Conservation (phyloP, 2,113 vertebrate species). For the Oncorhynchus kisutch region DNA sequence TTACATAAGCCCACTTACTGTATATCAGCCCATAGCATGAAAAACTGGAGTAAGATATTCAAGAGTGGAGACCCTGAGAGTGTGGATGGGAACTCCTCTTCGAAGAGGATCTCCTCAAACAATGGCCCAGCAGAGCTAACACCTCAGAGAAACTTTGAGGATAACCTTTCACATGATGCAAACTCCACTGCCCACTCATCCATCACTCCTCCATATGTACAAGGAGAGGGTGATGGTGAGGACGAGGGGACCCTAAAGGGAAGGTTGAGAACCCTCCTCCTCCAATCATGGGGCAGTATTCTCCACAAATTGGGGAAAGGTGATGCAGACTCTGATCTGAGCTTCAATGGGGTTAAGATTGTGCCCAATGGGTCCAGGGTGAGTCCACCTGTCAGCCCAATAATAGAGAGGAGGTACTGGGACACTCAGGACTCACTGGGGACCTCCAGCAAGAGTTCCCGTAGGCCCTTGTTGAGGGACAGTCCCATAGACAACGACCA, state of each 20-base stretch:
- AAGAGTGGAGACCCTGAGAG: slow-evolving; percentile 18
- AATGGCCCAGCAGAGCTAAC: slow-evolving; percentile 2
- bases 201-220: slow-evolving; percentile 24
- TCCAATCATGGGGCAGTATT: slow-evolving; percentile 57
- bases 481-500: slow-evolving; percentile 22
- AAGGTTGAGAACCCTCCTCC: slow-evolving; percentile 53
- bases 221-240: slow-evolving; percentile 1
- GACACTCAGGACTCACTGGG: slow-evolving; percentile 6
- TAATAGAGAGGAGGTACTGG: slow-evolving; percentile 42
- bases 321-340: slow-evolving; percentile 31
- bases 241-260: slow-evolving; percentile 35
- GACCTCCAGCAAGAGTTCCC: slow-evolving; percentile 40
- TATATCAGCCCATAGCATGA: slow-evolving; percentile 44
- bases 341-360: slow-evolving; percentile 37
- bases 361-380: slow-evolving; percentile 57
- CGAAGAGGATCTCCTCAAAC: slow-evolving; percentile 24
- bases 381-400: slow-evolving; percentile 69
- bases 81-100: slow-evolving; percentile 22
- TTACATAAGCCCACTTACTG: not conserved
- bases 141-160: slow-evolving; percentile 41
- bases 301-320: slow-evolving; percentile 37
- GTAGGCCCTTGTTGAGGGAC: slow-evolving; percentile 44
- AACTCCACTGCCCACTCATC: slow-evolving; percentile 31
- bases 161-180: slow-evolving; percentile 11
- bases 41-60: slow-evolving; percentile 33